Evolutionary conservation across 2,113 vertebrate genomes (phyloP).

Genomic region (Leiothrix lutea): DNA sequence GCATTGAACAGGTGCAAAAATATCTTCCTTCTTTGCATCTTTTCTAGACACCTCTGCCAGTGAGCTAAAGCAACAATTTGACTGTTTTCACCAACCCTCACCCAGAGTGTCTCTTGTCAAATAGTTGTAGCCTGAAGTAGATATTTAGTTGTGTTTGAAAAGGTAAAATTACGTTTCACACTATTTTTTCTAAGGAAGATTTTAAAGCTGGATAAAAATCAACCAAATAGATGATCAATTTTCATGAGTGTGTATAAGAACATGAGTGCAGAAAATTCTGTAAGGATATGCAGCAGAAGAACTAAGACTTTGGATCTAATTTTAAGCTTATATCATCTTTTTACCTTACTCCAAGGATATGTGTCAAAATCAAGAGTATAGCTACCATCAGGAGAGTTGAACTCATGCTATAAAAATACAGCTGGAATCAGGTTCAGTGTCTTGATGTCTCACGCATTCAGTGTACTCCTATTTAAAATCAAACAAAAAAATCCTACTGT

Average conservation of each 20-base stretch:
- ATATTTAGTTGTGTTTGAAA: background rate
- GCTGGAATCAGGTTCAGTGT: background rate
- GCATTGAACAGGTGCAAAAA: accelerated
- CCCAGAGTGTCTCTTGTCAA: background rate
- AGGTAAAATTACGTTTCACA: background rate
- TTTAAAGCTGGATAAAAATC: background rate
- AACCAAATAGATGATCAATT: background rate
- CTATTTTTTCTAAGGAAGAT: background rate
- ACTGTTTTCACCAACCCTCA: background rate
- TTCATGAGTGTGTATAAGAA: background rate
- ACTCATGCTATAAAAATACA: background rate
- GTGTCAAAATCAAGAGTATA: background rate
- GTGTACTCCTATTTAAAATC: background rate
- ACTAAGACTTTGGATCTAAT: background rate
- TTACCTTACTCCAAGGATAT: background rate
- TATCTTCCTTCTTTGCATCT: background rate
- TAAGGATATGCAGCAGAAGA: background rate
- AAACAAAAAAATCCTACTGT: background rate
- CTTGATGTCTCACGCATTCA: background rate
- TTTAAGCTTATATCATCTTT: background rate
- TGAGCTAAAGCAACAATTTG: background rate
- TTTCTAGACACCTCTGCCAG: background rate
- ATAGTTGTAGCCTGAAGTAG: background rate
- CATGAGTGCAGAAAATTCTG: background rate
- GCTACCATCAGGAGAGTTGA: background rate